These are phyloP conservation scores for Megalops atlanticus DNA, from an alignment of 2,113 vertebrate genomes.

Conservation along the genomic window DNA sequence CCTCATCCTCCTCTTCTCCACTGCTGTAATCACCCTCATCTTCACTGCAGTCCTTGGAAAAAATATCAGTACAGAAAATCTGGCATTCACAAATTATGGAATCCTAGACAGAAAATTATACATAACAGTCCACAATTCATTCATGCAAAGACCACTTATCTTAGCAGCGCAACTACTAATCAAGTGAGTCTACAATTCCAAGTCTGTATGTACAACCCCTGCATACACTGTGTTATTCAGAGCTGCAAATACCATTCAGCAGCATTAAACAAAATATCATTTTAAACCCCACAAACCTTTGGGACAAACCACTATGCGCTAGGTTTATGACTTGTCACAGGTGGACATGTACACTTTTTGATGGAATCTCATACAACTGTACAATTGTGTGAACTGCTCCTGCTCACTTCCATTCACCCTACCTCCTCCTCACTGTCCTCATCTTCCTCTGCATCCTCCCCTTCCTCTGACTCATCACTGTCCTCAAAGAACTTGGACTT, in stretches of 20 bases:
- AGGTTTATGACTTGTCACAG: no score
- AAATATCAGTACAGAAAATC: slow-evolving; percentile 4
- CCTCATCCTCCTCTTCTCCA: slow-evolving; percentile 83
- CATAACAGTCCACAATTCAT: no score
- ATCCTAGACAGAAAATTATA: no score
- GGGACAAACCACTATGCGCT: no score
- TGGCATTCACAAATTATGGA: background rate
- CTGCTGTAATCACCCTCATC: slow-evolving; percentile 82
- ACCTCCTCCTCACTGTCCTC: slow-evolving; percentile 76
- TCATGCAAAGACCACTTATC: no score
- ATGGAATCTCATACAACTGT: background rate
- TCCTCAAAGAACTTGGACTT: slow-evolving; percentile 98
- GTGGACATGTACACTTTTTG: no score
- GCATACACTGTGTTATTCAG: no score
- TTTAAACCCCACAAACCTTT: no score
- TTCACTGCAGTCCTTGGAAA: slow-evolving; percentile 87
- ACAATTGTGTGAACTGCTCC: background rate
- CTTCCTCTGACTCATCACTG: slow-evolving; percentile 95
- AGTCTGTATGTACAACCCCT: no score
- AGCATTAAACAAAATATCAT: background rate
- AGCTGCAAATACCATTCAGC: background rate
- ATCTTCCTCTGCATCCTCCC: slow-evolving; percentile 68
- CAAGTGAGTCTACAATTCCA: no score
- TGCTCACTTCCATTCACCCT: slow-evolving; percentile 10
- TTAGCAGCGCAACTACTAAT: no score